Evolutionary conservation across 1,140 invertebrate genomes (phyloP), one percentile per base, ranked within the genome.

Genomic region (Mylabris phalerata): DNA sequence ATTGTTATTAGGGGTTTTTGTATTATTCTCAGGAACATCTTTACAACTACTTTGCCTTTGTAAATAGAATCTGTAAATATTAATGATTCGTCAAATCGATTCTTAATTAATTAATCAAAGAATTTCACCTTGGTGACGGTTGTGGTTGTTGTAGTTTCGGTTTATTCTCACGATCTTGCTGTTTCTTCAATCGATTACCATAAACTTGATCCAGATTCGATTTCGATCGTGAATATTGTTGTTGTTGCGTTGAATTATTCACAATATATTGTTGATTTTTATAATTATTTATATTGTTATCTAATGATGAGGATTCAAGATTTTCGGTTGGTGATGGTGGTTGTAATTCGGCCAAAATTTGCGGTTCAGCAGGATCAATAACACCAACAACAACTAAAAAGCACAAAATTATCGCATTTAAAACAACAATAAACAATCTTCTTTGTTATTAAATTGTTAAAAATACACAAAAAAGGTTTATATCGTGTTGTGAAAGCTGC

Each of bases 181-280:
- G 64, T 57, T 64, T 64, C n/a, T 60, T 40, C 25, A 59, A 41
- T 41, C 60, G 56, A 55, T 54, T 71, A 6, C 49, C 39, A 48
- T 65, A 69, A 2, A 69, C 64, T 61, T 73, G 71, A 55, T 74
- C 72, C 32, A 74, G 57, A 61, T 74, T 74, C 3, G 72, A 74
- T 61, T 74, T 73, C 3, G 72, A 74, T 27, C 72, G 61, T 19
- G 68, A 66, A 65, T 72, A 73, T 25, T 71, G 59, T 19, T 9
- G 66, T 64, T 6, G 69, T 13, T n/a, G n/a, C n/a, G 19, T 19
- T 2, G 19, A 19, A 19, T 19, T 19, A 19, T 19, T 19, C 19
- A 19, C 19, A 2, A 19, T 19, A 19, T 19, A 59, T 38, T 50
- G 67, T n/a, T 60, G 32, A 11, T 50, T 49, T 40, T 61, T 62